Evolutionary conservation across 2,888 invertebrate species (phyloP).

Genomic region (Andricus curvator): DNA sequence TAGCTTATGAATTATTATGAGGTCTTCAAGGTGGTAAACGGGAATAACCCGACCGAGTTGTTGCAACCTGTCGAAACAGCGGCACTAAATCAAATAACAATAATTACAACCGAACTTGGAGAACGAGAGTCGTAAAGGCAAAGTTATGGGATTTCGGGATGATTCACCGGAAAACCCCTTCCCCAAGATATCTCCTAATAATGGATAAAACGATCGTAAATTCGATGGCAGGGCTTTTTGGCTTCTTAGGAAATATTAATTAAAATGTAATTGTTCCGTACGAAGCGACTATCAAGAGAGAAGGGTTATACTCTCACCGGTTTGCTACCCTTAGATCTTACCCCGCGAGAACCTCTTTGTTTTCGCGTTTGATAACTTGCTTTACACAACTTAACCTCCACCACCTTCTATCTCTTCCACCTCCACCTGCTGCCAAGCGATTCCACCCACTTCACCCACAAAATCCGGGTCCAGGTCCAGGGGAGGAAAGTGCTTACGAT

Average conservation of each 20-base stretch:
- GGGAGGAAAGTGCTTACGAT: conserved; percentile 22
- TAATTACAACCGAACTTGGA: conserved; percentile 65
- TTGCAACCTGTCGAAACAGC: conserved; percentile 59
- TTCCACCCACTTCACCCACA: conserved; percentile 45
- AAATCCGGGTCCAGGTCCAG: not conserved
- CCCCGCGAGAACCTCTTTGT: conserved; percentile 70
- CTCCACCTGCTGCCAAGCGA: conserved; percentile 11
- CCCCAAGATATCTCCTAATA: conserved; percentile 70
- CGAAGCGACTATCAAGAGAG: conserved; percentile 53
- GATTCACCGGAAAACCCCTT: conserved; percentile 68
- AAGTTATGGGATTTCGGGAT: conserved; percentile 77
- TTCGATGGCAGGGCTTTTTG: conserved; percentile 76
- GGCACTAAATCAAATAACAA: conserved; percentile 69
- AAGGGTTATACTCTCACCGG: conserved; percentile 57
- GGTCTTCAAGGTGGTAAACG: not conserved
- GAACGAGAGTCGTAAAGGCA: conserved; percentile 74
- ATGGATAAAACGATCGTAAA: conserved; percentile 79
- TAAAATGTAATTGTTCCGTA: conserved; percentile 78
- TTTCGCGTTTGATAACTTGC: conserved; percentile 69
- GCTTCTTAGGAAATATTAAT: conserved; percentile 78
- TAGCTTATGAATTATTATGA: not conserved
- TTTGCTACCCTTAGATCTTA: conserved; percentile 66
- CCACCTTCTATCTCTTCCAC: conserved; percentile 48
- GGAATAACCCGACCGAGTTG: conserved; percentile 16
- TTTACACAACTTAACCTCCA: conserved; percentile 44